Conservation (phyloP, 2,888 invertebrate species). For the Argyresthia goedartella region DNA sequence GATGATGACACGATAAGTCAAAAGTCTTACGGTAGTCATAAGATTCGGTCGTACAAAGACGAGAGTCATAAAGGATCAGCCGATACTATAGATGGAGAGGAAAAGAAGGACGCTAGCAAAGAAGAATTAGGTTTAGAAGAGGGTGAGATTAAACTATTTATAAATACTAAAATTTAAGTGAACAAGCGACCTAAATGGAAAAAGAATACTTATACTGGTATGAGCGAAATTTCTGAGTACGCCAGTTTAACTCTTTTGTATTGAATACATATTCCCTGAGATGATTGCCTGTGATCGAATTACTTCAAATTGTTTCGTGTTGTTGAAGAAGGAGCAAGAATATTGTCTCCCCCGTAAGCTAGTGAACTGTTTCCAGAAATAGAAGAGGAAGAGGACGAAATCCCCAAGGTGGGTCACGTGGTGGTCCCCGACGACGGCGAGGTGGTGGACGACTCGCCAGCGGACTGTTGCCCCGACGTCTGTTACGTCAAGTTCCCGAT, state of each 20-base stretch:
- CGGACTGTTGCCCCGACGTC: constrained; percentile 93
- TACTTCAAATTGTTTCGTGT: no score
- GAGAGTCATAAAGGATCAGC: constrained; percentile 93
- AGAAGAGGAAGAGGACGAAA: constrained; percentile 75
- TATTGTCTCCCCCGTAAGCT: background rate
- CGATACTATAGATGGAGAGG: constrained; percentile 88
- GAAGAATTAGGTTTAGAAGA: constrained; percentile 89
- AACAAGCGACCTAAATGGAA: no score
- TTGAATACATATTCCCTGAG: background rate
- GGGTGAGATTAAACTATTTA: constrained; percentile 46
- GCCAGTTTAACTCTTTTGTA: background rate
- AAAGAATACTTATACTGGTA: no score
- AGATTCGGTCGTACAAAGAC: constrained; percentile 89
- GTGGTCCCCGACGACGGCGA: constrained; percentile 85
- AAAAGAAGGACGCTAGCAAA: constrained; percentile 91
- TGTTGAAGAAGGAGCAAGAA: no score
- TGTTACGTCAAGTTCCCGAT: constrained; percentile 91
- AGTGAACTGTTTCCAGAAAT: constrained; percentile 32
- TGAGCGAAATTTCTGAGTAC: background rate
- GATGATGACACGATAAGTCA: constrained; percentile 87
- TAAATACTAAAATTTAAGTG: background rate
- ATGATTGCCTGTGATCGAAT: no score
- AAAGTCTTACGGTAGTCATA: constrained; percentile 93
- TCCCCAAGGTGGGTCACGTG: constrained; percentile 78
- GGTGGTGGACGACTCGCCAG: constrained; percentile 88